Evolutionary conservation across 2,888 invertebrate genomes (phyloP), one percentile per base, ranked within the genome.

Genomic region (Hypsopygia costalis): DNA sequence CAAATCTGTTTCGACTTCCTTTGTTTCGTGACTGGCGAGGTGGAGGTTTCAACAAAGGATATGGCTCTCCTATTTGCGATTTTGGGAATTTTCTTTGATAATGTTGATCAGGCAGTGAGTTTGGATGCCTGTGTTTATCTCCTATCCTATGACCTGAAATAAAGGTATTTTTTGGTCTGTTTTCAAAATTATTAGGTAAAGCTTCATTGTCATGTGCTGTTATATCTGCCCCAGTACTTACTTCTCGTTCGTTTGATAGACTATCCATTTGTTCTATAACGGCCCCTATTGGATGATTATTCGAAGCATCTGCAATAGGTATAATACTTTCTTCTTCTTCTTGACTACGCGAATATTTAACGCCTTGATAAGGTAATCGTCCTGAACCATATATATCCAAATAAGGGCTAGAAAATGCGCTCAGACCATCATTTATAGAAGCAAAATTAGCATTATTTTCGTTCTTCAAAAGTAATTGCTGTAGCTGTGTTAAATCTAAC

Each of bases 271-370:
- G 78, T 51, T 89, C 89, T 37, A 87, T 71, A 0, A 89, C 89
- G 20, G 89, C 86, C 12, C 89, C 89, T 41, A 89, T 89, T 1
- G 86, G 85, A 51, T 88, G 85, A 33, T 60, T 82, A 46, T 62
- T 82, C 1, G 85, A 80, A 16, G 81, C 69, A 32, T 82, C 87
- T 34, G 83, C 79, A 40, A 87, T 81, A 0, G 86, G 87, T 47
- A 85, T 56, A 37, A 76, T 70, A 36, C 70, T 80, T 60, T 86
- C 86, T 53, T 85, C 83, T 53, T 86, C 88, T 58, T 88, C 88
- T 63, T 87, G 85, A 56, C 88, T 88, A 32, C 88, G 69, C 11
- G 88, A 88, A 59, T 88, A 87, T 58, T 88, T 88, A 3, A 77
- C 71, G 11, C 83, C 81, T 55, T 81, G 86, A 47, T 81, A 86